Conservation (phyloP, 1,140 invertebrate species). For the Drosophila kurseongensis region DNA sequence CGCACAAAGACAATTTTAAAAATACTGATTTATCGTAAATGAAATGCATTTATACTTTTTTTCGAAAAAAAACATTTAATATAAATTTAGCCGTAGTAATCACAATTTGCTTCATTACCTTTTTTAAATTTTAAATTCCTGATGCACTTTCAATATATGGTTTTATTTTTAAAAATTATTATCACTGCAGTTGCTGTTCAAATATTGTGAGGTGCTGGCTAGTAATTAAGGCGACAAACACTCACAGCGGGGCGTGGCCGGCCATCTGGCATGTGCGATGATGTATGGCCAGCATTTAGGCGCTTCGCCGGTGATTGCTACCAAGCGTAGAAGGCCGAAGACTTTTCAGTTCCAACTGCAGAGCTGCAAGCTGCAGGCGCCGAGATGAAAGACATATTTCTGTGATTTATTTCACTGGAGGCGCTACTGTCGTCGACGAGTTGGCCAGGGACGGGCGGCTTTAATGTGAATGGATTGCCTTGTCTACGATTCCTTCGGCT, state of each 20-base stretch:
- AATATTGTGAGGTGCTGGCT: slow-evolving; percentile 60
- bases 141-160: no score
- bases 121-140: no score
- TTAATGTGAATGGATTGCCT: slow-evolving; percentile 50
- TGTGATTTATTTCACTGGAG: slow-evolving; percentile 75
- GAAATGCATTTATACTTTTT: no score
- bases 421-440: slow-evolving; percentile 58
- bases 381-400: slow-evolving; percentile 80
- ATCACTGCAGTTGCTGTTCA: slow-evolving; percentile 55
- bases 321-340: slow-evolving; percentile 28
- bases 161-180: not conserved
- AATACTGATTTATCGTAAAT: no score
- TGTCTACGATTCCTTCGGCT: slow-evolving; percentile 22
- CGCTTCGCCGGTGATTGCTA: slow-evolving; percentile 46
- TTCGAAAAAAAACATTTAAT: no score
- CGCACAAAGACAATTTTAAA: no score
- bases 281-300: slow-evolving; percentile 70
- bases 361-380: slow-evolving; percentile 51
- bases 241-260: slow-evolving; percentile 65
- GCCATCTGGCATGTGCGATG: slow-evolving; percentile 59
- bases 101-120: no score
- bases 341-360: slow-evolving; percentile 10
- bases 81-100: no score
- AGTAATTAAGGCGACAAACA: slow-evolving; percentile 81
- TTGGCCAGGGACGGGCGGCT: slow-evolving; percentile 18